A percentile compares a stretch with the other conserved stretches of the same genome.
These are phyloP conservation scores for Bactericera cockerelli DNA, from an alignment of 1,140 invertebrate genomes.

Conservation along the genomic window DNA sequence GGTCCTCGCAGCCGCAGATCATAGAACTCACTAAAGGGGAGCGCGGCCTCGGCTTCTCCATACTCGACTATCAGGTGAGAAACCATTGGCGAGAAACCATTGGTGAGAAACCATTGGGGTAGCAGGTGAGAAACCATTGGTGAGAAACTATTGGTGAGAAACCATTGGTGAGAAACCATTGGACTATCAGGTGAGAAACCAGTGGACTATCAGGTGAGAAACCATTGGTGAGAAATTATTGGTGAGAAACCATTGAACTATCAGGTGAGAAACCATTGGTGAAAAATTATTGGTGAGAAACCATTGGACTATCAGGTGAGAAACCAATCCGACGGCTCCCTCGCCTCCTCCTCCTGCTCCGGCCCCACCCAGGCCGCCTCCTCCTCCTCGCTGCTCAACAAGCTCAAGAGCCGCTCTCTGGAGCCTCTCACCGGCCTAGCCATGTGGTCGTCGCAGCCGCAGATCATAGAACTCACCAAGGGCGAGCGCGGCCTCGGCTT, in stretches of 20 bases:
- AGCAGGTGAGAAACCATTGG: too few species aligned
- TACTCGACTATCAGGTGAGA: slow-evolving; percentile 97
- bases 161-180: too few species aligned
- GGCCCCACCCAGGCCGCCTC: slow-evolving; percentile 42
- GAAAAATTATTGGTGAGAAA: too few species aligned
- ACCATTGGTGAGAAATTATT: too few species aligned
- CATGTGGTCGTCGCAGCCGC: slow-evolving; percentile 95
- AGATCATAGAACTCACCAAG: slow-evolving; percentile 91
- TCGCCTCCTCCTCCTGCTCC: slow-evolving; percentile 72
- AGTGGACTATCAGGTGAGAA: too few species aligned
- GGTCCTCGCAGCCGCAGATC: slow-evolving; percentile 90
- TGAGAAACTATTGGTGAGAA: too few species aligned
- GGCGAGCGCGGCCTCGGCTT: slow-evolving; percentile 95
- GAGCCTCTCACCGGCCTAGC: slow-evolving; percentile 95
- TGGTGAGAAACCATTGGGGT: too few species aligned
- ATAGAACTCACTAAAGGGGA: slow-evolving; percentile 94
- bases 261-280: too few species aligned
- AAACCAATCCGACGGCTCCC: slow-evolving; percentile 88
- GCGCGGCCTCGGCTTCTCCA: slow-evolving; percentile 93
- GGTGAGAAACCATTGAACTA: too few species aligned
- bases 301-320: slow-evolving; percentile 85
- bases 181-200: too few species aligned
- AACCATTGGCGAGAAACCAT: too few species aligned
- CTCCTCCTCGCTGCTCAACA: slow-evolving; percentile 54
- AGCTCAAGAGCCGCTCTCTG: slow-evolving; percentile 77